Base-by-base conservation (phyloP, 2,888 invertebrate species). In the Agrochola litura region DNA sequence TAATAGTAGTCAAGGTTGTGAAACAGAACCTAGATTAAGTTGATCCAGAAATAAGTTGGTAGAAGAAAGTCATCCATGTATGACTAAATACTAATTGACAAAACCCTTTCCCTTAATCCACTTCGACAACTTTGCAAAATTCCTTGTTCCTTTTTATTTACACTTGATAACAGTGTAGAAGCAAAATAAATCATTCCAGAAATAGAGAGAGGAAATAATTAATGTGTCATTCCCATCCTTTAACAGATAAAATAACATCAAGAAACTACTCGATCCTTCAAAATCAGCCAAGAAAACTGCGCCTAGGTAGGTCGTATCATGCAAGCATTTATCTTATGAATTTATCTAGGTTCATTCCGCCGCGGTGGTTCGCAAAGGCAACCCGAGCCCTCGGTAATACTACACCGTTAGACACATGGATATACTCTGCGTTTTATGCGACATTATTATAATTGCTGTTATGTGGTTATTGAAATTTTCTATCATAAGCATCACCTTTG, bases 341-440 rank as follows among this genome's bases (percentile, higher is more conserved):
- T 76, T 87, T 81, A 87, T 87, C 87, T 86, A 86, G 78, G 81
- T 88, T 83, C 85, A 86, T 87, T 88, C 87, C 87, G 54, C 74
- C 49, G 88, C 89, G 88, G 85, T 85, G 81, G 80, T 78, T 88
- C 73, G 83, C 81, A 85, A 88, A 89, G 85, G 88, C 70, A 89
- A 88, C 83, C 43, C 52, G 85, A 88, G 80, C 86, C 81, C 63
- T 81, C 63, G 70, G 89, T 88, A 89, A 89, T 79, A 79, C 85
- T 80, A 88, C 74, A 88, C 80, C 79, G 69, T 68, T 71, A 79
- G 77, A 74, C 76, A 70, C 71, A 66, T 77, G 77, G 82, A 71
- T 73, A 76, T 82, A 82, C 78, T 65, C 41, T 72, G 67, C 74
- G 58, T 79, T 86, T 86, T 82, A 86, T 86, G 84, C 30, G 79